Percentiles rank a stretch among this genome's conserved stretches.
Evolutionary conservation across 2,888 invertebrate genomes (phyloP).

Genomic region (Andricus curvator): DNA sequence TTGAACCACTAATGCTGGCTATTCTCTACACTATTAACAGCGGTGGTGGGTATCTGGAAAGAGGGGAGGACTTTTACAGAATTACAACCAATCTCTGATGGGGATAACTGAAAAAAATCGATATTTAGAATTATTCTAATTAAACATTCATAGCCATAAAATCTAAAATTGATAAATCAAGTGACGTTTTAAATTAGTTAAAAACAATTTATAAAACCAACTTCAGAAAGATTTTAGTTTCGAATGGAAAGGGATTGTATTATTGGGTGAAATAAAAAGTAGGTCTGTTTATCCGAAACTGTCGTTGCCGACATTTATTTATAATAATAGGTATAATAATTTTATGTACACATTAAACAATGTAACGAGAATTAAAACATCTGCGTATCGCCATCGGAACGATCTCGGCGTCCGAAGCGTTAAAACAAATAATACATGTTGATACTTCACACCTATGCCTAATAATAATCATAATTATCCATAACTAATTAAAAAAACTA

Average conservation of each 20-base stretch:
- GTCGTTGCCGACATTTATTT: constrained; percentile 65
- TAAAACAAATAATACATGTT: constrained; percentile 43
- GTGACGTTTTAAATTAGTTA: no score
- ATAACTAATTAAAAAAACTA: constrained; percentile 3
- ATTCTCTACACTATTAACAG: no score
- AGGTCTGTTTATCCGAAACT: constrained; percentile 50
- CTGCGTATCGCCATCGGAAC: constrained; percentile 48
- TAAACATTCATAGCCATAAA: no score
- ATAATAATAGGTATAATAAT: constrained; percentile 74
- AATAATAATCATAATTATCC: not conserved
- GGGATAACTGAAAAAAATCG: no score
- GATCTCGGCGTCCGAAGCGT: constrained; percentile 17
- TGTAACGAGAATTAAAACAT: constrained; percentile 74
- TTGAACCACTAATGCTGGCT: no score
- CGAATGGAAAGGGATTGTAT: constrained; percentile 3
- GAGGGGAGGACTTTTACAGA: no score
- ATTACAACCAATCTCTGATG: no score
- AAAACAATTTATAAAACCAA: no score
- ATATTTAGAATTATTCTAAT: no score
- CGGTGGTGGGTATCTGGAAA: no score
- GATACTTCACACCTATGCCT: not conserved
- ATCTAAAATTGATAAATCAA: no score
- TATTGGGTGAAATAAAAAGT: not conserved
- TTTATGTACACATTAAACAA: constrained; percentile 74
- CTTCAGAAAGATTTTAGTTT: no score